Conservation (phyloP, 2,113 vertebrate genomes). For the Pogona vitticeps region DNA sequence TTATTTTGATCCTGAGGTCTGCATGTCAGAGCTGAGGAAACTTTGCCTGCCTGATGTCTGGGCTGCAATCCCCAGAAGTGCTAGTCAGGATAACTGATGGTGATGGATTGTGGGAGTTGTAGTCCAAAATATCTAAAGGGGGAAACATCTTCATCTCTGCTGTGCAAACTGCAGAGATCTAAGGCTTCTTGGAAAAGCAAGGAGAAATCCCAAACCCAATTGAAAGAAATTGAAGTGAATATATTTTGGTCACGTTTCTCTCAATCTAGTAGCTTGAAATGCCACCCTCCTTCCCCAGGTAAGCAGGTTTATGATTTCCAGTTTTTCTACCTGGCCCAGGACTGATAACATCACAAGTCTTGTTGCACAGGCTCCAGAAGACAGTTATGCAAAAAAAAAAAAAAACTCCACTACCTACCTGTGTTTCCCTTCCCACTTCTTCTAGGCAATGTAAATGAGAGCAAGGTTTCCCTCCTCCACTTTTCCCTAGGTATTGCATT, state of each 20-base stretch:
- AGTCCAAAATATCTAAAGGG: too few relatives aligned
- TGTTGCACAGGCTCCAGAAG: not conserved
- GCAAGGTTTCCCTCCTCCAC: not conserved
- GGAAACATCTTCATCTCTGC: too few relatives aligned
- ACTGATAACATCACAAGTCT: not conserved
- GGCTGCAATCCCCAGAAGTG: too few relatives aligned
- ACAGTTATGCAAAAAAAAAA: not conserved
- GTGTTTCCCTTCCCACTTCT: not conserved
- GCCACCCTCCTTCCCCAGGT: not conserved
- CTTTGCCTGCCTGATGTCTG: too few relatives aligned
- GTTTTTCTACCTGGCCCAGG: not conserved
- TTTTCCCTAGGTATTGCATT: not conserved
- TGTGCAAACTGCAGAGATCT: too few relatives aligned
- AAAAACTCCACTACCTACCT: not conserved
- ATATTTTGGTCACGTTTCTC: not conserved
- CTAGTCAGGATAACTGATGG: too few relatives aligned
- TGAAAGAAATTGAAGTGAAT: not conserved
- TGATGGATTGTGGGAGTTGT: too few relatives aligned
- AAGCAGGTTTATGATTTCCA: not conserved
- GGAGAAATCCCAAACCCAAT: too few relatives aligned
- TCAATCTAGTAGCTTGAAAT: not conserved
- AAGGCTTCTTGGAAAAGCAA: too few relatives aligned
- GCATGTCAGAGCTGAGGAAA: not conserved
- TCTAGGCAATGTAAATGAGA: not conserved
- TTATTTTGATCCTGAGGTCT: not conserved